Percentiles rank a stretch among this genome's conserved stretches.
Conservation (phyloP, 2,113 vertebrate species). For the Lagopus leucura region DNA sequence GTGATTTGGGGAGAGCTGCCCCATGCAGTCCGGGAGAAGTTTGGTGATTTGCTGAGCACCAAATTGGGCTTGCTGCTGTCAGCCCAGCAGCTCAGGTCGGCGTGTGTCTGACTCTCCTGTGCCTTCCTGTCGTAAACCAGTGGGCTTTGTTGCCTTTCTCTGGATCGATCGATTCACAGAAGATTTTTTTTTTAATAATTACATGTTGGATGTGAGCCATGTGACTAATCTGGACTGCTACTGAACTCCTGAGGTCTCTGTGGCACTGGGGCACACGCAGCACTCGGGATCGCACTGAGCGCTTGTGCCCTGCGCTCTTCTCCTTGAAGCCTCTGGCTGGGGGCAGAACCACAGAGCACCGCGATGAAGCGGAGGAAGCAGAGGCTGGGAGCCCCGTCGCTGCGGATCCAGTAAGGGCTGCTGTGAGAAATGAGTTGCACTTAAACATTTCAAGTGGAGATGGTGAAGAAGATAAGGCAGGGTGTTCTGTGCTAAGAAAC, state of each 20-base stretch:
- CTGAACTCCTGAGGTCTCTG: conserved; percentile 5
- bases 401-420: conserved; percentile 93
- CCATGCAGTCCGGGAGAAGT: conserved; percentile 18
- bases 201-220: neutral
- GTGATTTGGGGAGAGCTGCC: conserved; percentile 9
- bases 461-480: neutral
- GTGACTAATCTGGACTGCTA: neutral
- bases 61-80: conserved; percentile 24
- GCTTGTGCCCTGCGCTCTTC: neutral
- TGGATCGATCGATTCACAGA: neutral
- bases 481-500: neutral
- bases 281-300: conserved; percentile 3
- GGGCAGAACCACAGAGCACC: conserved; percentile 60
- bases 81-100: conserved; percentile 42
- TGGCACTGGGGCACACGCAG: neutral
- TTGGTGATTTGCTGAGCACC: conserved; percentile 50
- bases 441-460: conserved; percentile 3
- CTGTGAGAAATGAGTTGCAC: conserved; percentile 20
- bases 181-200: neutral
- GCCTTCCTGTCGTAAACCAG: neutral
- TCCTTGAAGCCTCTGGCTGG: conserved; percentile 30
- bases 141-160: conserved; percentile 1
- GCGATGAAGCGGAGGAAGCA: conserved; percentile 93
- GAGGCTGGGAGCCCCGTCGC: conserved; percentile 85
- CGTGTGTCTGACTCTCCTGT: conserved; percentile 8